Base-by-base conservation (phyloP, 2,888 invertebrate genomes). In the Netelia inedita region DNA sequence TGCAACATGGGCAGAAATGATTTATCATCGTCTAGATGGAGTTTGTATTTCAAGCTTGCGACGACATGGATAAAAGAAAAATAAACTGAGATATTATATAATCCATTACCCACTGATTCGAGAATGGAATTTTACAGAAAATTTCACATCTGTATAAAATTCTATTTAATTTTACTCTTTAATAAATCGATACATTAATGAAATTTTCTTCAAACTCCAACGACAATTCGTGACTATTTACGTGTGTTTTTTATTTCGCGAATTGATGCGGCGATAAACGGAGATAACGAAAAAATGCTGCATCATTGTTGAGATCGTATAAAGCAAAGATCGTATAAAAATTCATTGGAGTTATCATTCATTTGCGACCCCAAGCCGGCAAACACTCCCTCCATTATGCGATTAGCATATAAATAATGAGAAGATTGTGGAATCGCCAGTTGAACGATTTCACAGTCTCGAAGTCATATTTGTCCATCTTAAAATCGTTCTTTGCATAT, bases 311-410 rank as follows among this genome's bases (percentile, higher is more conserved):
- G 53, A 53, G 3, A 10, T n/a, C 23, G 2, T 2, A 14, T n/a
- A n/a, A n/a, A n/a, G 65, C 53, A 85, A 74, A 85, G 73, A 61
- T 28, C 21, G 46, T 23, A 0, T 81, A 55, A 74, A 81, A 55
- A 65, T 28, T 71, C 50, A 1, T 57, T 8, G 19, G 21, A 65
- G 69, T 79, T 76, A 85, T 82, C 79, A 43, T n/a, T n/a, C 50
- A 59, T 16, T 21, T n/a, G 16, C 35, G 46, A 41, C 53, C 57
- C 65, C 11, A 61, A 19, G n/a, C 50, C 1, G 16, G 43, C 66
- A 46, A 65, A 79, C 9, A 74, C 57, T 79, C 74, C 81, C 74
- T 78, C 82, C 35, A 16, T 23, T 10, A 3, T 2, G 28, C 2
- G 28, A 65, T 78, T 57, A 55, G 43, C 14, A 11, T 82, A 85